Base-by-base conservation (phyloP, 1,140 invertebrate species). In the Trinorchestia longiramus region DNA sequence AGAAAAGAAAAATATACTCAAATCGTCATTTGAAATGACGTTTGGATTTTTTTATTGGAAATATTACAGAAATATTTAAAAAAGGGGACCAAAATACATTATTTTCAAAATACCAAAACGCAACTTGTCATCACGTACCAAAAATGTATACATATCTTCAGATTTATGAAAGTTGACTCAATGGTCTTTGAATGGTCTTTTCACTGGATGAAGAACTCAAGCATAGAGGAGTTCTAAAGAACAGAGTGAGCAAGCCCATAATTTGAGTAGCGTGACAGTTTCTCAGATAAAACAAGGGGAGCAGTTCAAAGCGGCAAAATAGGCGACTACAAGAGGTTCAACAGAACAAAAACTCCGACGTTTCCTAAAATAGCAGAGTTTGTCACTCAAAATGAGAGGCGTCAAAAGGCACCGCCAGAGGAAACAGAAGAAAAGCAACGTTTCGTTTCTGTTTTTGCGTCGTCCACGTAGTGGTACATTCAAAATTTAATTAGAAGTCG, bases 361-460 rank as follows among this genome's bases (percentile, higher is more conserved):
- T 90, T 41, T 90, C 88, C 43, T 90, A 90, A 90, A 90, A 90
- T 43, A 90, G 43, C 88, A 42, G 88, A 90, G 88, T 90, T 90
- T 41, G 41, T 28, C 88, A 42, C 88, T 90, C 88, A 42, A 90
- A 90, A 90, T 42, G n/a, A 41, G 43, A 90, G 4, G 88, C 88
- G 88, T 41, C 88, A 42, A 90, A 90, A 90, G 88, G 88, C 88
- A 43, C 43, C 88, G 88, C 88, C 28, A 17, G 15, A 77, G 15
- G 62, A 77, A 77, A 77, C 1, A 77, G 28, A 36, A 77, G 36
- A 11, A 77, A 36, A 36, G 28, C 8, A 3, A 15, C 28, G 28
- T 15, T 3, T 3, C 11, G 11, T 28, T 77, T 77, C 28, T 77
- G 36, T 23, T 3, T 77, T 77, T 36, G 62, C 1, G 62, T 36